Evolutionary conservation across 2,797 vertebrate species (phyloP).

Genomic region (Muscicapa striata): DNA sequence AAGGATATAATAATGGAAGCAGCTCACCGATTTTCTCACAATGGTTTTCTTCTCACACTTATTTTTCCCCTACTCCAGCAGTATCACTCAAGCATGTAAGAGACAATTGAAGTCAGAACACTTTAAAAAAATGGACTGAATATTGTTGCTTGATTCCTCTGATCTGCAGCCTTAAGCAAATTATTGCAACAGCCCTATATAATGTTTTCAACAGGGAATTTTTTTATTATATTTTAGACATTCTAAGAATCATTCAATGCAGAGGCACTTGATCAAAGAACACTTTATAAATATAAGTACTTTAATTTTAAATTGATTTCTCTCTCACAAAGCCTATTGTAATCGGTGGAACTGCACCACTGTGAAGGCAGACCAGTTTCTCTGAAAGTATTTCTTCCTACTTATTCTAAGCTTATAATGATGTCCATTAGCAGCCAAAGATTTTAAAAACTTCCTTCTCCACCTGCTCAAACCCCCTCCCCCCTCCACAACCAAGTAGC

Average conservation of each 20-base stretch:
- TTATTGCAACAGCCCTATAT: not conserved
- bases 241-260: not conserved
- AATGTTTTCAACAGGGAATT: not conserved
- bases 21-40: not conserved
- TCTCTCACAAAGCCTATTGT: not conserved
- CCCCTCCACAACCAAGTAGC: not conserved
- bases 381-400: not conserved
- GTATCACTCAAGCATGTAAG: not conserved
- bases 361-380: not conserved
- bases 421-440: not conserved
- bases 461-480: not conserved
- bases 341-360: not conserved
- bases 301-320: constrained; percentile 43
- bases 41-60: not conserved
- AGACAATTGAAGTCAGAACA: not conserved
- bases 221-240: not conserved
- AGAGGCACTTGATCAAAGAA: not conserved
- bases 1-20: not conserved
- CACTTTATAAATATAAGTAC: not conserved
- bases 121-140: not conserved
- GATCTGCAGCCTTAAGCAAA: constrained; percentile 8
- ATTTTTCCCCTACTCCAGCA: not conserved
- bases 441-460: not conserved
- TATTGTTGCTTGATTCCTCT: not conserved
- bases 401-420: not conserved